These are phyloP conservation scores for Nomada flava DNA, from an alignment of 2,888 invertebrate species.

Conservation along the genomic window DNA sequence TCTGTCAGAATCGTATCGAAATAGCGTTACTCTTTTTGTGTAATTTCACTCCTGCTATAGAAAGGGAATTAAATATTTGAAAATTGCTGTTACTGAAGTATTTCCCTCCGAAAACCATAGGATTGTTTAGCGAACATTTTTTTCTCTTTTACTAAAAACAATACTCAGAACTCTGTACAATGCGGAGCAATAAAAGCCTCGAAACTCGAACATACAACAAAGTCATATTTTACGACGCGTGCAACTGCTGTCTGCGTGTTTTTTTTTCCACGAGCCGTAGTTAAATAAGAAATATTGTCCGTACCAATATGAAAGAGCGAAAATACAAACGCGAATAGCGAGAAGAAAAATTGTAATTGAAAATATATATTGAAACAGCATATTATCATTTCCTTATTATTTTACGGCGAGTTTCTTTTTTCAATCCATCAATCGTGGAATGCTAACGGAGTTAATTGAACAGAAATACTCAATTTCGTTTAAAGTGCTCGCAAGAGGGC, in stretches of 20 bases:
- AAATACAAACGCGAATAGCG: not conserved
- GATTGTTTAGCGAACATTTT: not conserved
- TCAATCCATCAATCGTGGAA: not conserved
- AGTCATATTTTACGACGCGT: not conserved
- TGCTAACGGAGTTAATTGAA: not conserved
- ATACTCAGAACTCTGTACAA: not conserved
- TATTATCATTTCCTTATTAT: too few species aligned
- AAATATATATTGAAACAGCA: too few species aligned
- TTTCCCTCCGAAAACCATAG: not conserved
- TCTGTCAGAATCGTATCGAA: too few species aligned
- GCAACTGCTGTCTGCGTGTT: not conserved
- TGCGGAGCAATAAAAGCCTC: too few species aligned
- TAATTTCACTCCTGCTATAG: too few species aligned
- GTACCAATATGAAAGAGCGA: not conserved
- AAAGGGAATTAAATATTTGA: too few species aligned
- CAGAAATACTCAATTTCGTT: constrained; percentile 2
- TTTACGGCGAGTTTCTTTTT: not conserved
- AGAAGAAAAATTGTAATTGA: not conserved
- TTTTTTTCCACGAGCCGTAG: not conserved
- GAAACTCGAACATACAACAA: not conserved
- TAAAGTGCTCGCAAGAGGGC: not conserved
- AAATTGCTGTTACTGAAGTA: too few species aligned
- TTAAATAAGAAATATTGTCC: not conserved
- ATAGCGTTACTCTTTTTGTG: too few species aligned
- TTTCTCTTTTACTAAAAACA: not conserved